A percentile compares a stretch with the other conserved stretches of the same genome.
phyloP scores from a whole-genome alignment of 2,113 vertebrate species.

The Spheniscus mendiculus region DNA sequence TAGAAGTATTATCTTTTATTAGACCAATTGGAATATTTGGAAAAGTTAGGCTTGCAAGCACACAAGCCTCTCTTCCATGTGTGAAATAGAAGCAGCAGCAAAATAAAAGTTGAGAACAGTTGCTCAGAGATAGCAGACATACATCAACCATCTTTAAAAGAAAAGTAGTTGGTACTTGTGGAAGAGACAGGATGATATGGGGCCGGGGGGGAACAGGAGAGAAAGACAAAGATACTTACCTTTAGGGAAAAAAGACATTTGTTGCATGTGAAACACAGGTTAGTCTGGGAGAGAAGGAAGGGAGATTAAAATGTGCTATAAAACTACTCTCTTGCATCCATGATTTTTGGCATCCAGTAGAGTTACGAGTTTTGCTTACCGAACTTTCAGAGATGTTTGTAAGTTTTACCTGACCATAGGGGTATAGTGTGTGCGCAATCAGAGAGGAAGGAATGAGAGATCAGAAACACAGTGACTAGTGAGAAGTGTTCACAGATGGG shows the following conservation, averaged over 20 bases:
- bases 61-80: not conserved
- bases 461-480: not conserved
- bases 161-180: not conserved
- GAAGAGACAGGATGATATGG: not conserved
- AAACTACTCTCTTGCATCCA: not conserved
- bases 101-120: not conserved
- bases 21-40: not conserved
- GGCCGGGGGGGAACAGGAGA: not conserved
- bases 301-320: not conserved
- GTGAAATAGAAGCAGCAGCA: not conserved
- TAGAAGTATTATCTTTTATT: not conserved
- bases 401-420: not conserved
- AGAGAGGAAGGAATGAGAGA: not conserved
- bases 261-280: not conserved
- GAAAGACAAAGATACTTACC: not conserved
- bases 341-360: not conserved
- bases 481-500: not conserved
- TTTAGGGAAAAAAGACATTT: not conserved
- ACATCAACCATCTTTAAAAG: not conserved
- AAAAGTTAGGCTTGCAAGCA: not conserved
- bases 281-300: not conserved
- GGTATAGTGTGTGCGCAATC: not conserved
- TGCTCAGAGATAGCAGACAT: not conserved
- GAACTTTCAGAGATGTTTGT: not conserved
- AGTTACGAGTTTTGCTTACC: not conserved